Percentiles rank a stretch among this genome's conserved stretches.
Evolutionary conservation across 92 coral and sea anemone species (phyloP).

Genomic region (Galaxea fascicularis): DNA sequence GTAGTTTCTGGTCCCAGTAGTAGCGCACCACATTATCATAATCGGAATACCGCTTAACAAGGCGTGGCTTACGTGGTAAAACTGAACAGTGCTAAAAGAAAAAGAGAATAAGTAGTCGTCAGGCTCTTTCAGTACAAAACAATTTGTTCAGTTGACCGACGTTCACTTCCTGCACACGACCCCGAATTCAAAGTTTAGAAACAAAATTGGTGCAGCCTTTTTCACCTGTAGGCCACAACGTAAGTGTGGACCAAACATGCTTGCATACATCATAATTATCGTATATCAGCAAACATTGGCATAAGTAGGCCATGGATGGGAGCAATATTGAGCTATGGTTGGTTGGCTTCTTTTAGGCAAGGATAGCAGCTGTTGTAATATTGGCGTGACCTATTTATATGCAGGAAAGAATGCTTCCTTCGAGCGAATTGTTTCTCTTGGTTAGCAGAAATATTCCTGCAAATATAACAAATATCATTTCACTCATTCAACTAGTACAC

Average conservation of each 20-base stretch:
- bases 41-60: constrained; percentile 59
- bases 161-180: neutral
- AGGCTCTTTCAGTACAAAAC: neutral
- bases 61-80: constrained; percentile 55
- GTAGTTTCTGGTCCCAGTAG: constrained; percentile 82
- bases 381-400: neutral
- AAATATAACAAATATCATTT: neutral
- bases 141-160: neutral
- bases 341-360: neutral
- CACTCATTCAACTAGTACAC: neutral
- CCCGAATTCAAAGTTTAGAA: neutral
- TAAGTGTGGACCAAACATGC: neutral
- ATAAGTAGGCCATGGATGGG: neutral
- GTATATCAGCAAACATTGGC: neutral
- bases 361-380: neutral
- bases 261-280: neutral
- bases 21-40: constrained; percentile 45
- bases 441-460: neutral
- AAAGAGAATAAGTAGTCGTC: neutral
- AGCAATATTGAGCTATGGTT: neutral
- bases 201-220: neutral
- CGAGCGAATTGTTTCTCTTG: too few relatives aligned
- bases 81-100: constrained; percentile 70
- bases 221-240: neutral
- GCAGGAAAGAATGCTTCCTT: neutral